These are phyloP conservation scores for Cataglyphis albicans DNA, from an alignment of 2,888 invertebrate species.

Conservation along the genomic window DNA sequence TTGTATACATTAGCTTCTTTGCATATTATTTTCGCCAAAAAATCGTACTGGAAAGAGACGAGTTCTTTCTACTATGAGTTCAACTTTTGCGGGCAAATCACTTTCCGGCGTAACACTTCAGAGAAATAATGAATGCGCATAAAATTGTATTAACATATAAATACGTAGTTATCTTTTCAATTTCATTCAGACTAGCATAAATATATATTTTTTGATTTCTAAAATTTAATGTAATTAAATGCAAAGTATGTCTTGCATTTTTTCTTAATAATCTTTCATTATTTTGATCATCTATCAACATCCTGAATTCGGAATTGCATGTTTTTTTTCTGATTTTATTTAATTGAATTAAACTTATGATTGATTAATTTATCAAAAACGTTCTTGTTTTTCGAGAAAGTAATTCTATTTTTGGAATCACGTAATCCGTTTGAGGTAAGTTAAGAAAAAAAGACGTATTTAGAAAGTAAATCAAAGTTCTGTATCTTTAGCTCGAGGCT, in stretches of 20 bases:
- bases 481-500: background rate
- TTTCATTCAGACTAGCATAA: background rate
- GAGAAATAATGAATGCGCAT: conserved; percentile 3
- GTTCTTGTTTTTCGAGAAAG: background rate
- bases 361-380: background rate
- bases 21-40: conserved; percentile 14
- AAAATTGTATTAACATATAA: conserved; percentile 1
- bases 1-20: background rate
- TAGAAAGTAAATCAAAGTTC: conserved; percentile 8
- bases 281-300: background rate
- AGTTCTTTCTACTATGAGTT: background rate
- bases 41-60: background rate
- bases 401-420: background rate
- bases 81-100: background rate
- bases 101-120: background rate
- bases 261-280: background rate
- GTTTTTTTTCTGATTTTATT: background rate
- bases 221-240: background rate
- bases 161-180: background rate
- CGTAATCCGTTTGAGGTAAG: background rate
- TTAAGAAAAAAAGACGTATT: background rate
- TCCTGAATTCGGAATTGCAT: background rate
- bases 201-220: background rate
- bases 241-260: background rate
- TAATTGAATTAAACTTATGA: background rate